A percentile compares a stretch with the other conserved stretches of the same genome.
Conservation (phyloP, 2,113 vertebrate genomes). For the Ailuropoda melanoleuca region DNA sequence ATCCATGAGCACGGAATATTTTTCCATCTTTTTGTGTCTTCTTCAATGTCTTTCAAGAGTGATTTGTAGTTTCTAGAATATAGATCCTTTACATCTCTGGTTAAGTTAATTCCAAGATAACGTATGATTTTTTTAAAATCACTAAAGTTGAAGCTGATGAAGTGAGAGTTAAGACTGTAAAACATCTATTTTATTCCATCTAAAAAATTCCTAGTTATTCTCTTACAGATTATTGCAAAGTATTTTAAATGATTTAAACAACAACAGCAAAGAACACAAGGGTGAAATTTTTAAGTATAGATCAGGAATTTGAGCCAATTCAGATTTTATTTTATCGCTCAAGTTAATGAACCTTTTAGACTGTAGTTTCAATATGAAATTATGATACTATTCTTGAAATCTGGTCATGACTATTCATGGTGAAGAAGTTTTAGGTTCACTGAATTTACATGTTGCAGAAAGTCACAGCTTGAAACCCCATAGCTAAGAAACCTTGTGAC, state of each 20-base stretch:
- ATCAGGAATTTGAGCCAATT: background rate
- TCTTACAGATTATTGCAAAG: background rate
- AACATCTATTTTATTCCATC: background rate
- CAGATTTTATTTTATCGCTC: constrained; percentile 32
- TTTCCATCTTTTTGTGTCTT: too few relatives aligned
- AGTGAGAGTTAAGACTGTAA: background rate
- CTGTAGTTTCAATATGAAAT: constrained; percentile 58
- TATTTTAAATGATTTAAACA: background rate
- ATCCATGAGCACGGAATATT: too few relatives aligned
- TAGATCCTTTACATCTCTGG: too few relatives aligned
- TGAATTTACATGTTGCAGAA: constrained; percentile 18
- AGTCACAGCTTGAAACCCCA: constrained; percentile 55
- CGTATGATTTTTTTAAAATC: background rate
- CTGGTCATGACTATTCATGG: constrained; percentile 41
- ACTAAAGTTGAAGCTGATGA: background rate
- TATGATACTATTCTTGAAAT: constrained; percentile 25
- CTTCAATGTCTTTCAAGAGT: too few relatives aligned
- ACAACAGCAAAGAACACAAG: background rate
- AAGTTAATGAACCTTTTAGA: constrained; percentile 45
- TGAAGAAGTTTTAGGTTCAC: constrained; percentile 39
- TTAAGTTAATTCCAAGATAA: too few relatives aligned
- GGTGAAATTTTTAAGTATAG: background rate
- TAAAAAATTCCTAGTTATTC: background rate
- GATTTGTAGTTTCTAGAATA: too few relatives aligned
- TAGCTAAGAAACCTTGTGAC: background rate